Evolutionary conservation across 2,888 invertebrate genomes (phyloP).

Genomic region (Andrena haemorrhoa): DNA sequence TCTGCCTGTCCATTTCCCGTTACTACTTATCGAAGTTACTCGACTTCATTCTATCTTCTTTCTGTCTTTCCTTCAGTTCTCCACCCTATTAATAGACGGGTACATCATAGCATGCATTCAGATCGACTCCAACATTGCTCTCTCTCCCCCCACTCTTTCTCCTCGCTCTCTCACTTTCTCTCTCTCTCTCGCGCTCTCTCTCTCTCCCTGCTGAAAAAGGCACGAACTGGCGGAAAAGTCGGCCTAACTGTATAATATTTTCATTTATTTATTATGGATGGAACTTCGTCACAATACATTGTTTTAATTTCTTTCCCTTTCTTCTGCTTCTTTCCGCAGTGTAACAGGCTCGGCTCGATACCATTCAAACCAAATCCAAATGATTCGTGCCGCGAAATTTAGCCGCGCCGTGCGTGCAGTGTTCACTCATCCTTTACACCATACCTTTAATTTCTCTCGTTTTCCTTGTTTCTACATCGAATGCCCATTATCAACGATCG

Average conservation of each 20-base stretch:
- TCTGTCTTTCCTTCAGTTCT: slow-evolving; percentile 10
- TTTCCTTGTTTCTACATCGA: slow-evolving; percentile 36
- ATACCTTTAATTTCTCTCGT: slow-evolving; percentile 16
- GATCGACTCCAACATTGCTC: slow-evolving; percentile 72
- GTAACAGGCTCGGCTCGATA: slow-evolving; percentile 65
- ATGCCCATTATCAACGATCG: slow-evolving; percentile 66
- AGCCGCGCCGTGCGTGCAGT: slow-evolving; percentile 75
- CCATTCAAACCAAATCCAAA: slow-evolving; percentile 35
- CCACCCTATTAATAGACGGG: slow-evolving; percentile 45
- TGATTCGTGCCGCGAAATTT: slow-evolving; percentile 60
- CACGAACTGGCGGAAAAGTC: slow-evolving; percentile 85
- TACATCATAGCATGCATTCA: slow-evolving; percentile 66
- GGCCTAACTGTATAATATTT: slow-evolving; percentile 84
- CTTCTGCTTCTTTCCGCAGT: slow-evolving; percentile 60
- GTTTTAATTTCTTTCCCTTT: slow-evolving; percentile 70
- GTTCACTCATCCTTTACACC: slow-evolving; percentile 34
- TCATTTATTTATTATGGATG: slow-evolving; percentile 84
- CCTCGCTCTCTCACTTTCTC: slow-evolving; percentile 29
- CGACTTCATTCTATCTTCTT: slow-evolving; percentile 21
- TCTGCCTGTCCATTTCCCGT: slow-evolving; percentile 33
- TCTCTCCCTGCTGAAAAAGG: slow-evolving; percentile 84
- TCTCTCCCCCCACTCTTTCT: slow-evolving; percentile 73
- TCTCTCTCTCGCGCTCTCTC: slow-evolving; percentile 77
- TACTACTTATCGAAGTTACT: slow-evolving; percentile 24
- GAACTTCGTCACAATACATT: slow-evolving; percentile 85